Percentiles rank a stretch among this genome's conserved stretches.
Evolutionary conservation across 2,113 vertebrate species (phyloP).

Genomic region (Hypomesus transpacificus): DNA sequence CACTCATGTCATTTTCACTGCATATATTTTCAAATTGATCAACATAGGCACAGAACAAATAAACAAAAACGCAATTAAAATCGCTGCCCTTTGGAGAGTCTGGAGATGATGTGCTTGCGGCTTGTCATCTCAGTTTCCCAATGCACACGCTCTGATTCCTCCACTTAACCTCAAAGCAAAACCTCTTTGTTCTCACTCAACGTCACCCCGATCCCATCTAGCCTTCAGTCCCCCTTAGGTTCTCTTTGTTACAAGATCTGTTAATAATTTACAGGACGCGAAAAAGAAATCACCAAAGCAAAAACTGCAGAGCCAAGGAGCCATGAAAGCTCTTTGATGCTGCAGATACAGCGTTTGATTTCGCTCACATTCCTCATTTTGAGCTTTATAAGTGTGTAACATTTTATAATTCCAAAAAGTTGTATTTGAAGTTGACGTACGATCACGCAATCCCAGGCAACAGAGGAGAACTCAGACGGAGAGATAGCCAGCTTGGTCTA

Average conservation of each 20-base stretch:
- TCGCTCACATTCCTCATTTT: constrained; percentile 36
- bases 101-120: constrained; percentile 21
- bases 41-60: constrained; percentile 15
- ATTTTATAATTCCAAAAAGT: constrained; percentile 37
- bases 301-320: constrained; percentile 37
- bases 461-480: constrained; percentile 8
- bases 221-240: constrained; percentile 33
- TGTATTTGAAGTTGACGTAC: constrained; percentile 36
- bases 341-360: constrained; percentile 41
- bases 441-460: constrained; percentile 13
- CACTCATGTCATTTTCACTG: not conserved
- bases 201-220: constrained; percentile 37
- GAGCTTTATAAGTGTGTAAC: constrained; percentile 23
- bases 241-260: constrained; percentile 38
- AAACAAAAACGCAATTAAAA: constrained; percentile 12
- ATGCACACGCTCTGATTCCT: constrained; percentile 19
- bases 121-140: constrained; percentile 1
- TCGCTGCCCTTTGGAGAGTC: constrained; percentile 11
- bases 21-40: not conserved
- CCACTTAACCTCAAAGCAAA: constrained; percentile 30
- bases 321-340: constrained; percentile 56
- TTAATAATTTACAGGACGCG: constrained; percentile 56
- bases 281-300: constrained; percentile 52
- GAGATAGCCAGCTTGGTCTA: not conserved
- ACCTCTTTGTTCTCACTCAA: constrained; percentile 43